Conservation (phyloP, 2,797 vertebrate species). For the Pogonophryne albipinna region DNA sequence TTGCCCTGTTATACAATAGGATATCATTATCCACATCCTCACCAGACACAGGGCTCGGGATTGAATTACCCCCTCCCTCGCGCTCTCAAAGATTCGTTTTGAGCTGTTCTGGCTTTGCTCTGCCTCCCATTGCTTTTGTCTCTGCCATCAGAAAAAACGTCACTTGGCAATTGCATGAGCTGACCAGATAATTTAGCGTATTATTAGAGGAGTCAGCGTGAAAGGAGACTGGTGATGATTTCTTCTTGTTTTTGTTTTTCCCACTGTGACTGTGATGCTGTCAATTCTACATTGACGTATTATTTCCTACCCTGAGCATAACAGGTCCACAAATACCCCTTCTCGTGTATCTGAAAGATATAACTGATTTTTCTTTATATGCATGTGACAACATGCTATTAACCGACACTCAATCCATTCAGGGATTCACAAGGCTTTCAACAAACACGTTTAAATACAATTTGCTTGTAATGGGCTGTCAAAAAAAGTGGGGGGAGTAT, state of each 20-base stretch:
- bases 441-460: slow-evolving; percentile 54
- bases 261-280: slow-evolving; percentile 1
- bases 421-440: slow-evolving; percentile 47
- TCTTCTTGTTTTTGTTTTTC: background rate
- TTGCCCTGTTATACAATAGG: slow-evolving; percentile 50
- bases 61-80: slow-evolving; percentile 64
- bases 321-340: slow-evolving; percentile 32
- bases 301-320: slow-evolving; percentile 24
- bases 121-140: slow-evolving; percentile 43
- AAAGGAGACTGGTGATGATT: background rate
- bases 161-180: slow-evolving; percentile 20
- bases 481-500: slow-evolving; percentile 1
- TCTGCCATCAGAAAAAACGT: slow-evolving; percentile 42
- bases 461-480: slow-evolving; percentile 62
- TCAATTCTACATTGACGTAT: slow-evolving; percentile 6
- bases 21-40: slow-evolving; percentile 67
- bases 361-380: slow-evolving; percentile 26
- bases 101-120: slow-evolving; percentile 74
- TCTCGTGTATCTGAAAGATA: slow-evolving; percentile 29
- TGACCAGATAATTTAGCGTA: slow-evolving; percentile 32
- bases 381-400: slow-evolving; percentile 34
- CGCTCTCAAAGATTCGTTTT: slow-evolving; percentile 63
- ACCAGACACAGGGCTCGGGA: slow-evolving; percentile 63
- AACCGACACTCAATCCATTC: slow-evolving; percentile 34
- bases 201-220: slow-evolving; percentile 39